phyloP scores from a whole-genome alignment of 2,888 invertebrate genomes.

The Tipula confusa region DNA sequence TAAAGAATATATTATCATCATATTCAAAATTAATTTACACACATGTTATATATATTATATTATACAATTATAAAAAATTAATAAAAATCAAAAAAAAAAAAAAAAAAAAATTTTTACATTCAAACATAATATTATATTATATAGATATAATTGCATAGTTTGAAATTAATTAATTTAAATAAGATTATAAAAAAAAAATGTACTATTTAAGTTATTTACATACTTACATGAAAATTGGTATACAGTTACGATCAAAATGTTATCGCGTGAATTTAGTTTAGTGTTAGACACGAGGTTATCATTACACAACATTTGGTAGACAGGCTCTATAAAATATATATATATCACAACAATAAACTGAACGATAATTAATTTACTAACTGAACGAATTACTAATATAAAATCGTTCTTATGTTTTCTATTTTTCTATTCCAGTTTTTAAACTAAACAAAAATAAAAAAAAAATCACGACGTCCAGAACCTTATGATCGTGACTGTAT shows the following conservation, averaged over 20 bases:
- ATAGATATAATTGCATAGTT: neutral
- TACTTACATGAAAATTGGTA: neutral
- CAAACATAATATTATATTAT: neutral
- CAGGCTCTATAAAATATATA: too few relatives aligned
- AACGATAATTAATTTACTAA: neutral
- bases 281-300: too few relatives aligned
- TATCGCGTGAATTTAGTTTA: neutral
- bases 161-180: neutral
- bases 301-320: too few relatives aligned
- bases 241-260: conserved; percentile 20
- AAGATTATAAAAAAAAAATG: neutral
- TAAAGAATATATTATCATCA: neutral
- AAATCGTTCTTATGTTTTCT: neutral
- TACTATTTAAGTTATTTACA: neutral
- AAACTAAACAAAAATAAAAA: neutral
- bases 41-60: conserved; percentile 14
- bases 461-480: neutral
- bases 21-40: neutral
- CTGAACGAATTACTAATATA: neutral
- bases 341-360: too few relatives aligned
- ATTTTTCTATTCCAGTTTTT: conserved; percentile 14
- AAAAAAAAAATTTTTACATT: neutral
- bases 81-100: too few relatives aligned
- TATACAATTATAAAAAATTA: too few relatives aligned
- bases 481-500: conserved; percentile 9